phyloP scores from a whole-genome alignment of 2,888 invertebrate genomes.

The Chloroclysta siterata region DNA sequence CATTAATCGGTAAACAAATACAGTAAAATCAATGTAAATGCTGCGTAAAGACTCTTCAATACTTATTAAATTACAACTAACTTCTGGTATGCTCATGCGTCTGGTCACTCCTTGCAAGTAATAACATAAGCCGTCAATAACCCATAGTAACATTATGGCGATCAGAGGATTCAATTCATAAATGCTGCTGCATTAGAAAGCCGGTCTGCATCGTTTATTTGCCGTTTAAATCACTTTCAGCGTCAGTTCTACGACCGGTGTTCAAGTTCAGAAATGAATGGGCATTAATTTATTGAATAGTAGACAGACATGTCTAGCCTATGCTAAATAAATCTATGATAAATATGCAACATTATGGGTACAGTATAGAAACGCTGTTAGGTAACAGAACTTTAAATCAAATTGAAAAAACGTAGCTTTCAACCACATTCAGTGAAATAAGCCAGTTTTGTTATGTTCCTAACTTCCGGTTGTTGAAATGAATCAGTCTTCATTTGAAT shows the following conservation, averaged over 20 bases:
- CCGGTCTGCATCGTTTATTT: constrained; percentile 53
- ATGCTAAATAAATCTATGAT: too few species aligned
- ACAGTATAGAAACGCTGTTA: too few species aligned
- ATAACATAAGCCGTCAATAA: constrained; percentile 47
- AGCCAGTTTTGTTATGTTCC: constrained; percentile 12
- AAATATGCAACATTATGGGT: too few species aligned
- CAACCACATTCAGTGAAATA: too few species aligned
- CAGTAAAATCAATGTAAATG: too few species aligned
- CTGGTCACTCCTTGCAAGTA: background rate
- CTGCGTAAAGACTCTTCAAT: too few species aligned
- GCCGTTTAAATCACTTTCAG: constrained; percentile 50
- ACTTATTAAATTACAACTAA: too few species aligned
- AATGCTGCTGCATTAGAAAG: constrained; percentile 59
- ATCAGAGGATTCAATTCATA: constrained; percentile 42
- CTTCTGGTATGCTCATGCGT: background rate
- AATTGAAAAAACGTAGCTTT: too few species aligned
- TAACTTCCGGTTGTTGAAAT: background rate
- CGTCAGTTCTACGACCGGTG: constrained; percentile 33
- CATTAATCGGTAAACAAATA: too few species aligned
- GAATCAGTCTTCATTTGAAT: constrained; percentile 7
- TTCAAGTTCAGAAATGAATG: constrained; percentile 16
- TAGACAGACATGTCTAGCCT: background rate
- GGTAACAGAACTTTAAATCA: too few species aligned
- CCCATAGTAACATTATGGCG: constrained; percentile 57
- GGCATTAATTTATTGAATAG: constrained; percentile 3